Conservation (phyloP, 2,113 vertebrate genomes). For the Circaetus cinerascens region DNA sequence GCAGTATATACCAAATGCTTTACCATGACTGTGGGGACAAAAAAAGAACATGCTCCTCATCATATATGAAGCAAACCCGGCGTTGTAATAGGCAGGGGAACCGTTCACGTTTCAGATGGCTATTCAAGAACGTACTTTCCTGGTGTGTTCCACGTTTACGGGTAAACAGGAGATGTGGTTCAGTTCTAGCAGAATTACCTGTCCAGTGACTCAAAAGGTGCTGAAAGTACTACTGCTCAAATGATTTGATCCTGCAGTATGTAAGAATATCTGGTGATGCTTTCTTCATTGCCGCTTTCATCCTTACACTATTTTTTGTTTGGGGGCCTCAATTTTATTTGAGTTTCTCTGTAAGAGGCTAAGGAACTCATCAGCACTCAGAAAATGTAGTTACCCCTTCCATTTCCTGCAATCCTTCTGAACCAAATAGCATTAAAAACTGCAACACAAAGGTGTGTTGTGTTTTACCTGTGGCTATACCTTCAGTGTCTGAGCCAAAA, state of each 20-base stretch:
- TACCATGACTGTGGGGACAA: not conserved
- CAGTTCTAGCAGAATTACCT: slow-evolving; percentile 33
- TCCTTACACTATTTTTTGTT: not conserved
- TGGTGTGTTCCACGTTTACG: not conserved
- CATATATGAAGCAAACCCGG: not conserved
- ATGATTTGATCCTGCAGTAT: not conserved
- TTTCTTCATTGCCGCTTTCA: not conserved
- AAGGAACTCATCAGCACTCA: not conserved
- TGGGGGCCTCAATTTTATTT: not conserved
- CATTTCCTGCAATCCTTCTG: not conserved
- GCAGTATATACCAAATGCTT: slow-evolving; percentile 47
- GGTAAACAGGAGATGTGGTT: slow-evolving; percentile 6
- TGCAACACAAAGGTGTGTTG: not conserved
- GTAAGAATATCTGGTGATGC: not conserved
- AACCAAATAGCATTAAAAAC: not conserved
- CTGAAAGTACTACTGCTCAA: slow-evolving; percentile 2
- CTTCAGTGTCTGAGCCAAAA: slow-evolving; percentile 28
- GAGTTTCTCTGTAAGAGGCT: not conserved
- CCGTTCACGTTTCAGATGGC: not conserved
- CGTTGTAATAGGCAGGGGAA: not conserved
- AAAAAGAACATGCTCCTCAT: slow-evolving; percentile 19
- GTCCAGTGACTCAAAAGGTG: slow-evolving; percentile 35
- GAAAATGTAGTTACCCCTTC: not conserved
- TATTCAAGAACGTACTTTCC: not conserved
- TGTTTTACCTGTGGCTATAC: not conserved